A percentile compares a stretch with the other conserved stretches of the same genome.
These are phyloP conservation scores for Pygoscelis adeliae DNA, from an alignment of 2,113 vertebrate genomes.

Conservation along the genomic window DNA sequence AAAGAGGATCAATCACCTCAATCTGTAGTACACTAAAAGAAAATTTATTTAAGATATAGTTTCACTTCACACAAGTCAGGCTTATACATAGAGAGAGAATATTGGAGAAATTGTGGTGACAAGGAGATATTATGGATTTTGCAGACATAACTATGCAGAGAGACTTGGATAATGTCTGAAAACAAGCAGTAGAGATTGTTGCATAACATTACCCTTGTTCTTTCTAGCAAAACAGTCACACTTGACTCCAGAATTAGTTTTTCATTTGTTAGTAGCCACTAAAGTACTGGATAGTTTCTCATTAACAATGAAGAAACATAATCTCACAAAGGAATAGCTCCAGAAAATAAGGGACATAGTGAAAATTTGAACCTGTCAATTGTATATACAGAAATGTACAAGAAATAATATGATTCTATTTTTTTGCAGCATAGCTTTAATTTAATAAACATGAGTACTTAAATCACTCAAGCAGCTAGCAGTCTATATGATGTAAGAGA, in stretches of 20 bases:
- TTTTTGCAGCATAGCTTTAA: neutral
- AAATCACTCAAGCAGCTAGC: neutral
- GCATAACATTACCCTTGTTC: neutral
- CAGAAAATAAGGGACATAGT: neutral
- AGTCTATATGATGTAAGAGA: neutral
- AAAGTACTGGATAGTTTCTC: neutral
- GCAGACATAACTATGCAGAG: neutral
- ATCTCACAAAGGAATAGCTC: neutral
- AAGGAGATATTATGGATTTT: neutral
- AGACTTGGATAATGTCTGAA: neutral
- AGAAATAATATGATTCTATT: neutral
- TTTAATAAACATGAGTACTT: neutral
- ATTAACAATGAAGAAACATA: neutral
- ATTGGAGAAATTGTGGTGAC: neutral
- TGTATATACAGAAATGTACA: neutral
- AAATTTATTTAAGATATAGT: neutral
- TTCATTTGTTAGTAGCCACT: neutral
- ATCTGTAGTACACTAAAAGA: neutral
- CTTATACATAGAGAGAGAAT: neutral
- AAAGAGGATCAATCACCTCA: neutral
- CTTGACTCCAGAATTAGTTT: neutral
- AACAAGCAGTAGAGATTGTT: neutral
- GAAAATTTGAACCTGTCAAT: neutral
- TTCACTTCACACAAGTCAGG: neutral
- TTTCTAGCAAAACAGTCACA: neutral